phyloP scores from a whole-genome alignment of 1,140 invertebrate genomes.

The Pinna nobilis region DNA sequence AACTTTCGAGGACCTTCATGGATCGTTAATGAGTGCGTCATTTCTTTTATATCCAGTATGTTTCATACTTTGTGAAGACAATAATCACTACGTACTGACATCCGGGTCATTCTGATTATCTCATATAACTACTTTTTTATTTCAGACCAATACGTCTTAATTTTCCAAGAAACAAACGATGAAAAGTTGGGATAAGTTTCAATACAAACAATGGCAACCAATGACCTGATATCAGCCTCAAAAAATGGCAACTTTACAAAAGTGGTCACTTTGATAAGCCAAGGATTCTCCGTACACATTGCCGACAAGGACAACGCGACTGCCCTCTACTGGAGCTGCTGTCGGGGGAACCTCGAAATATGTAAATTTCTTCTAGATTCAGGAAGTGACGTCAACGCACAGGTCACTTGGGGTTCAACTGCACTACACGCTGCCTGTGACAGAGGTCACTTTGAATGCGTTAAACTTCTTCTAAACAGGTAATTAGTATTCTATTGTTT shows the following conservation, averaged over 20 bases:
- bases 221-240: conserved; percentile 11
- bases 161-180: too few relatives aligned
- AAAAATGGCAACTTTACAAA: conserved; percentile 21
- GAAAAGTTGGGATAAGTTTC: too few relatives aligned
- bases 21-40: too few relatives aligned
- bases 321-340: conserved; percentile 60
- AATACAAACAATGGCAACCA: background rate
- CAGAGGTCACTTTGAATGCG: conserved; percentile 55
- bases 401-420: conserved; percentile 58
- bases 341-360: conserved; percentile 52
- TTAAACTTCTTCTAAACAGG: conserved; percentile 53
- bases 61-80: too few relatives aligned
- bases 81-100: too few relatives aligned
- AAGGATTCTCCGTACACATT: conserved; percentile 31
- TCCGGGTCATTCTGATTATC: too few relatives aligned
- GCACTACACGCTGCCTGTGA: conserved; percentile 61
- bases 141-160: too few relatives aligned
- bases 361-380: conserved; percentile 49
- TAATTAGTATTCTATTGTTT: conserved; percentile 23
- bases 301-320: conserved; percentile 51
- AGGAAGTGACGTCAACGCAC: conserved; percentile 53
- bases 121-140: too few relatives aligned
- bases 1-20: too few relatives aligned
- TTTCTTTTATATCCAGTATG: too few relatives aligned
- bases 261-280: conserved; percentile 16